Base-by-base conservation (phyloP, 2,113 vertebrate species). In the Psettodes erumei region DNA sequence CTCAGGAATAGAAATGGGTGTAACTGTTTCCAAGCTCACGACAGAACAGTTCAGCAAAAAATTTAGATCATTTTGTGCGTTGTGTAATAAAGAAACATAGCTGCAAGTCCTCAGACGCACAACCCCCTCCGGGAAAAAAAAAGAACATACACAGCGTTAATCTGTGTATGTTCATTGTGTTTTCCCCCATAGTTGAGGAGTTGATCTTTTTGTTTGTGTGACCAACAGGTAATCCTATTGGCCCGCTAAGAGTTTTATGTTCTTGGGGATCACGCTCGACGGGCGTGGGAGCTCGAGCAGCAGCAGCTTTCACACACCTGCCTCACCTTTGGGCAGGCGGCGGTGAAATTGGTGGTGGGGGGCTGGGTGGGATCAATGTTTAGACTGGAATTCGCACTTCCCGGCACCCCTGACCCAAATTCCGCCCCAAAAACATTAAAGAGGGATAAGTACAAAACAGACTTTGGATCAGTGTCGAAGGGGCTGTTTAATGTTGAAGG, bases 171-270 rank as follows among this genome's bases (percentile, higher is more conserved):
- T 40, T 19, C 19, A 27, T 67, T 68, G 54, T 65, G 68, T 64
- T 65, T 79, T n/a, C n/a, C 21, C 19, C 61, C n/a, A 51, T 87
- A 38, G 68, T 55, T 86, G 51, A 75, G 54, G 33, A 65, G 64
- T 83, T 91, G 84, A 90, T 88, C 84, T 89, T 85, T 82, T 89
- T 91, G 87, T 91, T 93, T 90, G 81, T 84, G 76, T 47, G 64
- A 84, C 67, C 73, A 68, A 35, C 74, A 85, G 81, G 84, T 91
- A 91, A 92, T 92, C 91, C 86, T 79, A 84, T 90, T 86, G 63
- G 35, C 47, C 45, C 48, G 2, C 61, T 89, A 78, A 92, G 81
- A 88, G 87, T 67, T 85, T 90, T 84, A 86, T 69, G 60, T 87
- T 83, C 76, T 82, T 53, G 80, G 35, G 66, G 62, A 77, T 80